A percentile compares a stretch with the other conserved stretches of the same genome.
These are phyloP conservation scores for Aleadryas rufinucha DNA, from an alignment of 2,113 vertebrate species.

Conservation along the genomic window DNA sequence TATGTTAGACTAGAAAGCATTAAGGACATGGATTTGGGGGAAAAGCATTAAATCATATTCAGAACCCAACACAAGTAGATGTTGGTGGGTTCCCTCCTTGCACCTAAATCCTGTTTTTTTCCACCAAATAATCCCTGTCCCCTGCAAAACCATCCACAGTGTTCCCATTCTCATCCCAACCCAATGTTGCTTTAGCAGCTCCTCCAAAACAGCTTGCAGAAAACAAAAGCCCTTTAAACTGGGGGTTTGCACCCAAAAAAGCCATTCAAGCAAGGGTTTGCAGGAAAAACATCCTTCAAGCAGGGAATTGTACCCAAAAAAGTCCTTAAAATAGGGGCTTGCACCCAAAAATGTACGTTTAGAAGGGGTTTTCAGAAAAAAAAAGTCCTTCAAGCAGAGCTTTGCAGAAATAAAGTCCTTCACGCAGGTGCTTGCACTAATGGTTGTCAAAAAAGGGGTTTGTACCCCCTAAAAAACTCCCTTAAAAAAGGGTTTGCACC, in stretches of 20 bases:
- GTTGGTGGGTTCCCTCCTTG: background rate
- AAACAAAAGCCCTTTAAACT: background rate
- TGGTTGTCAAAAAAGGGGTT: background rate
- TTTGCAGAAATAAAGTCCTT: background rate
- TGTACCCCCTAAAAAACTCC: background rate
- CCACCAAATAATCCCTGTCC: background rate
- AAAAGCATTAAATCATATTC: accelerated
- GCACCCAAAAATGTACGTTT: background rate
- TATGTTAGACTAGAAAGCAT: background rate
- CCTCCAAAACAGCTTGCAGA: background rate
- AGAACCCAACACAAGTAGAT: accelerated
- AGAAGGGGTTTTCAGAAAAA: background rate
- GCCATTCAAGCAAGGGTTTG: background rate
- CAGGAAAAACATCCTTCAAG: background rate
- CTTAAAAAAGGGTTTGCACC: background rate
- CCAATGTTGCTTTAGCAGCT: background rate
- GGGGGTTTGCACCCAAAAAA: background rate
- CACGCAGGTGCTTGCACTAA: accelerated
- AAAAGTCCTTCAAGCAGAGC: background rate
- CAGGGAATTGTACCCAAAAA: background rate
- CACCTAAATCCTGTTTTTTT: background rate
- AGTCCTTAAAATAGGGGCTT: too few relatives aligned
- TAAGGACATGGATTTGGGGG: accelerated
- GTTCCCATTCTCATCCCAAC: background rate
- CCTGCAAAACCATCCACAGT: background rate